Base-by-base conservation (phyloP, 2,888 invertebrate genomes). In the Macrophya alboannulata region DNA sequence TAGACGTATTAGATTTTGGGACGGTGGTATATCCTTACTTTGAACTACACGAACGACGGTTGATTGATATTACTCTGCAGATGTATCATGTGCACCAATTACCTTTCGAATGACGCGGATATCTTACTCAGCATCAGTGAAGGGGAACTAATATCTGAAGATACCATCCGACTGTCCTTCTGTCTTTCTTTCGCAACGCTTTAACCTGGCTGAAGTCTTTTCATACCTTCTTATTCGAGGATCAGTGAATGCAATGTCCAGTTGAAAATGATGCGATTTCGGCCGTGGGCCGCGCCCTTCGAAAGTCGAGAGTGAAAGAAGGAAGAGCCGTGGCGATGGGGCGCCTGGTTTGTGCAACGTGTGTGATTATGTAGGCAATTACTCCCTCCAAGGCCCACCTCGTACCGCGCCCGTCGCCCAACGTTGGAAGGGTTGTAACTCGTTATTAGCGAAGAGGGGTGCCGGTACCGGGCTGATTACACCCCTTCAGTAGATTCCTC, bases 281-380 rank as follows among this genome's bases (percentile, higher is more conserved):
- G 62, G 62, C 10, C 25, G 2, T 4, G 12, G 62, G 62, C 25
- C 25, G 12, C 62, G 21, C 62, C 62, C 62, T 62, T 21, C 4
- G 17, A 68, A 12, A 68, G 15, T 68, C 31, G 4, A 17, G 68
- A 37, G 68, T 37, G 6, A 68, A 17, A 37, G 6, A 37, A 68
- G 25, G 68, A 68, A 68, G 25, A 68, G 17, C 12, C 37, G 37
- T 31, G 51, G 10, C 8, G 77, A 25, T 51, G 77, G 62, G 85
- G 87, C 88, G 89, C 85, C 85, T 74, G 89, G 91, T 91, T 91
- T 91, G 90, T 92, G 90, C 90, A 90, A 89, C 90, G 91, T 92
- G 91, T 92, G 91, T 92, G 92, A 92, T 92, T 92, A 91, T 91
- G 92, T 92, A 91, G 91, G 92, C 92, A 92, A 92, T 92, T 92